Percentiles rank a stretch among this genome's conserved stretches.
phyloP scores from a whole-genome alignment of 2,797 vertebrate species.

The Oreochromis grahami region DNA sequence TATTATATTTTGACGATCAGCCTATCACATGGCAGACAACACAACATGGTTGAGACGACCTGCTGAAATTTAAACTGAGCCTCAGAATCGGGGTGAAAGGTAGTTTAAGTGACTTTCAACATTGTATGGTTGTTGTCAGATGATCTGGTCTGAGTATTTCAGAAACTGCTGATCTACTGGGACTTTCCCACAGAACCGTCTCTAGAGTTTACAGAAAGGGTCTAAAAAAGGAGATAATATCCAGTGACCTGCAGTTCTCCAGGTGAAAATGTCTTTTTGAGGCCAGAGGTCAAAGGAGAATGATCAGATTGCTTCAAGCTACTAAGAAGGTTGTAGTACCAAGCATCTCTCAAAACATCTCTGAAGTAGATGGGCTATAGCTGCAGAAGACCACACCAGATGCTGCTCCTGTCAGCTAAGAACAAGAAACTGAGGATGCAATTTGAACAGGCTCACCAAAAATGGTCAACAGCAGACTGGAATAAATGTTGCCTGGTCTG shows the following conservation, averaged over 20 bases:
- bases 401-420: too few relatives aligned
- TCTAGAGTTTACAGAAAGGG: not conserved
- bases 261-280: not conserved
- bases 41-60: not conserved
- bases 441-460: too few relatives aligned
- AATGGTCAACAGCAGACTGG: too few relatives aligned
- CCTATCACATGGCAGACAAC: not conserved
- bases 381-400: too few relatives aligned
- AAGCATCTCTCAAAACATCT: too few relatives aligned
- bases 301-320: too few relatives aligned
- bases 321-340: too few relatives aligned
- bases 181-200: not conserved
- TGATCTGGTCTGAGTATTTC: not conserved
- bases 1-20: not conserved
- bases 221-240: not conserved
- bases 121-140: not conserved
- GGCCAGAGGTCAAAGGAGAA: not conserved
- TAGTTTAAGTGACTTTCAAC: not conserved
- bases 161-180: not conserved
- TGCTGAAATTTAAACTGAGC: not conserved
- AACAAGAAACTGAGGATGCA: too few relatives aligned
- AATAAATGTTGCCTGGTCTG: too few relatives aligned
- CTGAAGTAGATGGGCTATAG: too few relatives aligned
- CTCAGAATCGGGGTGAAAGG: not conserved
- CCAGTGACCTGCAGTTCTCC: not conserved